Conservation (phyloP, 2,888 invertebrate genomes). For the Cremastinae sp. region DNA sequence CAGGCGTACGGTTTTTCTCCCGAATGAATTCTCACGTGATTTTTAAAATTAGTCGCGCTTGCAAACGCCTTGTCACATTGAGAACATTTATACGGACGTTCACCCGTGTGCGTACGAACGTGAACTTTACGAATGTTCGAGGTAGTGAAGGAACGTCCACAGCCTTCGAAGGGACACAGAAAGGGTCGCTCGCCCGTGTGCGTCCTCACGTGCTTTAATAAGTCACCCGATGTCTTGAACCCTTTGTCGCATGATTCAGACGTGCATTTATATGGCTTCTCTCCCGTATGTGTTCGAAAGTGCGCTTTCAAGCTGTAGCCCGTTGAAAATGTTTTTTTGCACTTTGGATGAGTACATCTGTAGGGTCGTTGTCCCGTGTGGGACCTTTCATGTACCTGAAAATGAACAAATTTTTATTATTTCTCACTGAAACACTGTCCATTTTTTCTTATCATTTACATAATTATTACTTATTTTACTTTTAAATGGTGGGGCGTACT, state of each 20-base stretch:
- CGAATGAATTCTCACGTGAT: constrained; percentile 86
- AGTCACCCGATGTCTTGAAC: constrained; percentile 84
- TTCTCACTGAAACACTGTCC: not conserved
- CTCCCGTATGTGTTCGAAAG: constrained; percentile 83
- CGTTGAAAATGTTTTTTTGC: constrained; percentile 82
- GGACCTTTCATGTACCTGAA: constrained; percentile 81
- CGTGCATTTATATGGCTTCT: constrained; percentile 83
- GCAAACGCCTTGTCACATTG: constrained; percentile 85
- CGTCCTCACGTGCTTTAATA: constrained; percentile 83
- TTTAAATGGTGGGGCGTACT: constrained; percentile 81
- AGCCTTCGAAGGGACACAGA: constrained; percentile 81
- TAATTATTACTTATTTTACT: constrained; percentile 71
- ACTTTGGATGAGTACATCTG: constrained; percentile 80
- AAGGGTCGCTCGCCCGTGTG: constrained; percentile 82
- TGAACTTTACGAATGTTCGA: constrained; percentile 86
- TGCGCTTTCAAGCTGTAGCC: constrained; percentile 83
- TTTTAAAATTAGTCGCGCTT: constrained; percentile 86
- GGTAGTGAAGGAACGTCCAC: constrained; percentile 85
- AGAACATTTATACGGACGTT: constrained; percentile 84
- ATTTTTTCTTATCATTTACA: not conserved
- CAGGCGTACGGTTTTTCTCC: constrained; percentile 87
- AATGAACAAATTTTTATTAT: constrained; percentile 45
- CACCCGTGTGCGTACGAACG: constrained; percentile 86
- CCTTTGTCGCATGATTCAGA: constrained; percentile 82
- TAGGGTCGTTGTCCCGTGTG: constrained; percentile 82